Conservation (phyloP, 2,797 vertebrate species). For the Argyrosomus regius region DNA sequence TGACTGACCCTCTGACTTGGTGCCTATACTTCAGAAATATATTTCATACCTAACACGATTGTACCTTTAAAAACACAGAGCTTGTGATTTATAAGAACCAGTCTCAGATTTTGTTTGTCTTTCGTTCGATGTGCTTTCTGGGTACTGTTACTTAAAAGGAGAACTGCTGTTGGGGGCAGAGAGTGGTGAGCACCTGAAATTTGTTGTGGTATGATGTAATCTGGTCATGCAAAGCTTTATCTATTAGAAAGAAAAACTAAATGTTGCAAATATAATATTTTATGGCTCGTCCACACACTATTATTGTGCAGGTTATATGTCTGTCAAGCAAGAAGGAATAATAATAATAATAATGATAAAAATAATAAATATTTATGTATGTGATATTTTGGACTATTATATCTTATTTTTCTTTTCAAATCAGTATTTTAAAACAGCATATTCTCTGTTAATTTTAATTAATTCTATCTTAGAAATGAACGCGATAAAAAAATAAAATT, state of each 20-base stretch:
- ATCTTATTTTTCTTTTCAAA: neutral
- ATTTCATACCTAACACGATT: neutral
- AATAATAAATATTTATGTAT: neutral
- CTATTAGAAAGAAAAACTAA: too few species aligned
- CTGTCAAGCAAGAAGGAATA: neutral
- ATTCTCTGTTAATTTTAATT: neutral
- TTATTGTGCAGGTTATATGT: conserved; percentile 21
- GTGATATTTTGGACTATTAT: neutral
- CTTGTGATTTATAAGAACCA: neutral
- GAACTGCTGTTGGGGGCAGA: neutral
- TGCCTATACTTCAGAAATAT: conserved; percentile 63
- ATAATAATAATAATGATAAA: neutral
- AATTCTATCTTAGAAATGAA: neutral
- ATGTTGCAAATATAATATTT: conserved; percentile 52
- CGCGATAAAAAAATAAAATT: too few species aligned
- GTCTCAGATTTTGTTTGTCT: neutral
- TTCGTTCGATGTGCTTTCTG: neutral
- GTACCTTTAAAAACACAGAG: neutral
- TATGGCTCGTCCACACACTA: conserved; percentile 32
- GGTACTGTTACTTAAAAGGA: neutral
- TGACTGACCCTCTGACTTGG: conserved; percentile 25
- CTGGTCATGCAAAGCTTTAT: conserved; percentile 15
- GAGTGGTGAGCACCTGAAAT: conserved; percentile 16
- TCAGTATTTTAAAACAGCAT: neutral
- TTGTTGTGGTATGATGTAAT: conserved; percentile 42